Conservation (phyloP, 2,113 vertebrate genomes). For the Petroica traversi region DNA sequence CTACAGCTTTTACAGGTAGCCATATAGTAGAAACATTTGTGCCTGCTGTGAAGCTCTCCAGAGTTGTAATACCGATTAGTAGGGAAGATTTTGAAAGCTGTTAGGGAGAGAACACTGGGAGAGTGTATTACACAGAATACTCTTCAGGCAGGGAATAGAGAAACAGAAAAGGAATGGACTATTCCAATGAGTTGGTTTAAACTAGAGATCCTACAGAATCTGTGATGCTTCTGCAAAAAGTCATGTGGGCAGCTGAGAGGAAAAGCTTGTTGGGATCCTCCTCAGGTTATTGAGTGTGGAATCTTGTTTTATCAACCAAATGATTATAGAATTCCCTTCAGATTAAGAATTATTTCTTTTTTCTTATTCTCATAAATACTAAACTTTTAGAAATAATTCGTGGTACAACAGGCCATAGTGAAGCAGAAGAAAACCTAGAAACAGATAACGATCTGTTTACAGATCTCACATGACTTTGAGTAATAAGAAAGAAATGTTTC, state of each 20-base stretch:
- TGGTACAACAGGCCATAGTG: not conserved
- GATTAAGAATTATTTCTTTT: not conserved
- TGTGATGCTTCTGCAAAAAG: accelerated
- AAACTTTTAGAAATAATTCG: not conserved
- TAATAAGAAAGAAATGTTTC: not conserved
- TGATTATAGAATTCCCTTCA: not conserved
- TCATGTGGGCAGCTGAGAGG: not conserved
- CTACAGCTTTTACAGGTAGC: not conserved
- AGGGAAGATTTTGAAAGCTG: not conserved
- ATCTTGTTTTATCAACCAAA: not conserved
- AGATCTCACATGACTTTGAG: not conserved
- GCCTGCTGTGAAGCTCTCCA: not conserved
- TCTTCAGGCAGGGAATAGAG: not conserved
- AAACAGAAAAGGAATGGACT: not conserved
- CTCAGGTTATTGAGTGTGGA: not conserved
- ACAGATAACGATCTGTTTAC: accelerated
- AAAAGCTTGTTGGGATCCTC: not conserved
- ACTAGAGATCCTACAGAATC: not conserved
- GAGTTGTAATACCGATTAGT: not conserved
- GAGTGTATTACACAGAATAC: not conserved
- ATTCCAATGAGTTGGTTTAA: not conserved
- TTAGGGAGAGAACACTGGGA: not conserved
- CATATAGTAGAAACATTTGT: not conserved
- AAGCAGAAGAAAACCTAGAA: not conserved
- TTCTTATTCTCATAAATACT: not conserved